Base-by-base conservation (phyloP, 1,140 invertebrate species). In the Trichogramma pretiosum region DNA sequence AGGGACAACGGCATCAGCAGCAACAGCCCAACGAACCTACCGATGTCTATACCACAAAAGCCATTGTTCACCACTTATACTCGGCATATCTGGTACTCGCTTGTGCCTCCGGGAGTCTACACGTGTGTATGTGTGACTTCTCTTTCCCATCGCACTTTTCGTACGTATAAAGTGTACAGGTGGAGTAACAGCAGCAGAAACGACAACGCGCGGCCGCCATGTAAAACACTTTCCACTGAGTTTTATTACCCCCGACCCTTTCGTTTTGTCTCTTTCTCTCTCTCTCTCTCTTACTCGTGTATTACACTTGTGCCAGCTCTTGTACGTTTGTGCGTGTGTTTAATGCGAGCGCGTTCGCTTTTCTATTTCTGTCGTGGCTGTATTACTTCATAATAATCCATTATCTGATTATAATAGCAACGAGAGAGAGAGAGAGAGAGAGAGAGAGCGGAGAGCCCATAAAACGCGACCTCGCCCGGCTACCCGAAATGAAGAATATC, bases 31-130 rank as follows among this genome's bases (percentile, higher is more conserved):
- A n/a, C n/a, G n/a, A n/a, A n/a, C n/a, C n/a, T n/a, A n/a, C n/a
- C n/a, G n/a, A n/a, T n/a, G 61, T 61, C 61, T n/a, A n/a, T 64
- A 65, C 65, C 65, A 64, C 65, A 68, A 68, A 68, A 68, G 64
- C 66, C 64, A 68, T 68, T 68, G 66, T 68, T 62, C 64, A 63
- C 66, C 66, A 68, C 66, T 67, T 68, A 68, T 64, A 44, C 28
- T 13, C 36, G 56, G 54, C 57, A 55, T 54, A 46, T 46, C 52
- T 50, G 48, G 18, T 26, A 17, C 49, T 53, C 50, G 46, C 53
- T 48, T 51, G 52, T 56, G 45, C 44, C 46, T 52, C 48, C 42
- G n/a, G n/a, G n/a, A n/a, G n/a, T n/a, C n/a, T n/a, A n/a, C n/a
- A n/a, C n/a, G n/a, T n/a, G n/a, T n/a, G n/a, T n/a, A n/a, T n/a